Conservation (phyloP, 2,888 invertebrate species). For the Tetragonisca angustula region DNA sequence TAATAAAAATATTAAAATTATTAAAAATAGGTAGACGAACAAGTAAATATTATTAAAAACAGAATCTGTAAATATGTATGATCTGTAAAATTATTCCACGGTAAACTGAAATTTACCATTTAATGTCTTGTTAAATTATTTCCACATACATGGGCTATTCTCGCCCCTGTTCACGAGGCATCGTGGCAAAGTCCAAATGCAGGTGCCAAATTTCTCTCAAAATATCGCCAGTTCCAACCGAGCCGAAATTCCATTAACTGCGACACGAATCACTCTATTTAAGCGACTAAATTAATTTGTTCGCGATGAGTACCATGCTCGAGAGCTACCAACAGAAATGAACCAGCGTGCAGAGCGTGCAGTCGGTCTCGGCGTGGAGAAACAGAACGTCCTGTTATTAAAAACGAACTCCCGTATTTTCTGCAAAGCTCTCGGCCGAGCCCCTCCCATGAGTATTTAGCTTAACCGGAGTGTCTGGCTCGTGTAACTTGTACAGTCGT, state of each 20-base stretch:
- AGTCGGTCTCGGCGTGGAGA: neutral
- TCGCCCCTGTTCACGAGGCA: too few relatives aligned
- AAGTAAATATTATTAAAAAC: too few relatives aligned
- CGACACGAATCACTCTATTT: neutral
- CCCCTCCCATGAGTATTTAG: slow-evolving; percentile 17
- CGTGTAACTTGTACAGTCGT: neutral
- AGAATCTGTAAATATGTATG: too few relatives aligned
- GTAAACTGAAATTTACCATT: too few relatives aligned
- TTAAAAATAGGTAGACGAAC: too few relatives aligned
- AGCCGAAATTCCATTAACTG: neutral
- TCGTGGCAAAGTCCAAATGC: neutral
- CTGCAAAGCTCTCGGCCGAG: slow-evolving; percentile 4
- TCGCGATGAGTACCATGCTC: neutral
- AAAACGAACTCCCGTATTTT: slow-evolving; percentile 16
- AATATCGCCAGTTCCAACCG: neutral
- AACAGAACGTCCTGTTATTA: slow-evolving; percentile 7
- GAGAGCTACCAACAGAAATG: neutral
- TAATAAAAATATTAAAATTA: too few relatives aligned
- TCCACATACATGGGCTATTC: too few relatives aligned
- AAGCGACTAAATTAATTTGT: neutral
- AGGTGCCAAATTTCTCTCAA: neutral
- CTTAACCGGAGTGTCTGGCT: slow-evolving; percentile 12
- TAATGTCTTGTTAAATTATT: too few relatives aligned
- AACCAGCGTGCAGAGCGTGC: too few relatives aligned
- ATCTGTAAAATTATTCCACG: too few relatives aligned